Percentiles rank a stretch among this genome's conserved stretches.
Evolutionary conservation across 2,797 vertebrate species (phyloP).

Genomic region (Siniperca undulata): DNA sequence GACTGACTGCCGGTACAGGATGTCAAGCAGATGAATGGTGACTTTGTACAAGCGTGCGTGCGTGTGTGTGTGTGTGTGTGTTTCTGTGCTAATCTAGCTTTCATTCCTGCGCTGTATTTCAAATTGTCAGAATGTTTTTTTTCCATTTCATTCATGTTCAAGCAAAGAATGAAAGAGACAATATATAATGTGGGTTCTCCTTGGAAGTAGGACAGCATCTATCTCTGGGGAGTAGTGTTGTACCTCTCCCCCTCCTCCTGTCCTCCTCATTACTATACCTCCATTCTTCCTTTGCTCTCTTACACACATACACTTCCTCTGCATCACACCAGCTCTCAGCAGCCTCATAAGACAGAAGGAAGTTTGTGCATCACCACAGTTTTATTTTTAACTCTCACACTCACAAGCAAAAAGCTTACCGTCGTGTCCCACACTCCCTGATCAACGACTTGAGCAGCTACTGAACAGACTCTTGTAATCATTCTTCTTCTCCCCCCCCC

Average conservation of each 20-base stretch:
- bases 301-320: conserved; percentile 53
- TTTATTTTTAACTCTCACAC: conserved; percentile 84
- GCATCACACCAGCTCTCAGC: conserved; percentile 49
- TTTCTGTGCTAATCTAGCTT: conserved; percentile 41
- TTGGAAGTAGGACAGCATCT: conserved; percentile 73
- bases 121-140: conserved; percentile 18
- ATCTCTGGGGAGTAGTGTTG: conserved; percentile 66
- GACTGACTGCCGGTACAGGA: conserved; percentile 66
- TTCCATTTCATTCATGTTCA: conserved; percentile 36
- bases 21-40: conserved; percentile 64
- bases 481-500: background rate
- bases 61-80: conserved; percentile 16
- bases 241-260: conserved; percentile 45
- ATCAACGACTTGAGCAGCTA: conserved; percentile 11
- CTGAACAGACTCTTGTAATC: conserved; percentile 23
- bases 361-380: conserved; percentile 70
- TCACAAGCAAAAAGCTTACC: conserved; percentile 32
- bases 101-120: conserved; percentile 43
- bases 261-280: conserved; percentile 56
- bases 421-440: conserved; percentile 22
- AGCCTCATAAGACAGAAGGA: conserved; percentile 68
- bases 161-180: conserved; percentile 11
- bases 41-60: conserved; percentile 41
- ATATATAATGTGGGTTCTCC: conserved; percentile 30
- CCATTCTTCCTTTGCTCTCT: conserved; percentile 35